Base-by-base conservation (phyloP, 37 sponge, comb jelly and placozoan species). In the Halisarca cf. caerulea region DNA sequence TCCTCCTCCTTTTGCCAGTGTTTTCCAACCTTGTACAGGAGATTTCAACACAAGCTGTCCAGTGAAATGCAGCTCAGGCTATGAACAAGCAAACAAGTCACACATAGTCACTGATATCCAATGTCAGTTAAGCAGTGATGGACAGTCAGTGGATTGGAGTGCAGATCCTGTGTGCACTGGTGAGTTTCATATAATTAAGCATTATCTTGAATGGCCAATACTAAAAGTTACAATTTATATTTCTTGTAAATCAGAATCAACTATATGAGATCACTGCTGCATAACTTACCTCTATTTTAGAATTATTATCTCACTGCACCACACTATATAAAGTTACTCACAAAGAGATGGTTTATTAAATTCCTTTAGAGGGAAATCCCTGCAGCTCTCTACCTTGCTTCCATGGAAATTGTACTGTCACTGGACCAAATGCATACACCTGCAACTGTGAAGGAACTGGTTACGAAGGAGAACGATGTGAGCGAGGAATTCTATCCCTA, bases 11-110 rank as follows among this genome's bases (percentile, higher is more conserved):
- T 71, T 71, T 71, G 39, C 28, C 37, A 71, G 32, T 18, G 18
- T 71, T 30, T 71, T 71, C 40, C 72, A 71, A 30, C 72, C 72
- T 4, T 71, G 72, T 37, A 34, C 40, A 17, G 40, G 72, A 32
- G 72, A 71, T 8, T 71, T 71, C 72, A 71, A 71, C 72, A 71
- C 72, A 33, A 71, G 72, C 40, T 71, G 72, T 30, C 37, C 72
- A 28, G 40, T 36, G 28, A 33, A 8, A 18, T 71, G 72, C 18
- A 37, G 20, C 18, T 32, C 37, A 8, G 72, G 72, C 9, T 71
- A 71, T 18, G 8, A 23, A 17, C 28, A 28, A 37, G 72, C 20
- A 38, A 37, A 71, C 28, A 39, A 71, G 3, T 28, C 40, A 4
- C 4, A 7, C 4, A 20, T 39, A 20, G 72, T 71, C 9, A 71